A percentile compares a stretch with the other conserved stretches of the same genome.
phyloP scores from a whole-genome alignment of 2,888 invertebrate genomes.

The Pogonocherus hispidulus region DNA sequence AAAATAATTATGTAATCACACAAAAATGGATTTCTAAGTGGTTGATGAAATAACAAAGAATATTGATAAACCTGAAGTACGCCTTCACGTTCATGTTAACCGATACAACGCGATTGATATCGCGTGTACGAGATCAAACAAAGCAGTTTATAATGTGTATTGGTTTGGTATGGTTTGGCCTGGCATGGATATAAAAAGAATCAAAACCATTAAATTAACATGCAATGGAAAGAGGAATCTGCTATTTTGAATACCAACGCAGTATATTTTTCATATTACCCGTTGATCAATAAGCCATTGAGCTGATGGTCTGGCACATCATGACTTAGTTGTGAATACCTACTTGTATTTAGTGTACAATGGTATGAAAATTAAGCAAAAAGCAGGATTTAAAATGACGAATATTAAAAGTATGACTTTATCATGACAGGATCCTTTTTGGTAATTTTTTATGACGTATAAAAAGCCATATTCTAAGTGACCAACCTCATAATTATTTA shows the following conservation, averaged over 20 bases:
- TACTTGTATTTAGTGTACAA: too few species aligned
- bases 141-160: conserved; percentile 23
- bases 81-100: conserved; percentile 22
- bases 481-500: too few species aligned
- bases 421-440: too few species aligned
- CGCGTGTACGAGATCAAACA: conserved; percentile 23
- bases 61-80: conserved; percentile 4
- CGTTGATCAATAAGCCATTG: neutral
- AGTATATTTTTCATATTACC: neutral
- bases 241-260: neutral
- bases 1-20: conserved; percentile 2
- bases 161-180: conserved; percentile 13
- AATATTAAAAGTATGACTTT: too few species aligned
- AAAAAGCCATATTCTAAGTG: too few species aligned
- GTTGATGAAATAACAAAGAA: conserved; percentile 21
- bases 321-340: too few species aligned
- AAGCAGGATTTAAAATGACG: too few species aligned
- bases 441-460: too few species aligned
- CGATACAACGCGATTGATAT: too few species aligned
- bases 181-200: conserved; percentile 12
- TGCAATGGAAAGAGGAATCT: conserved; percentile 16
- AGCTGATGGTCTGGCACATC: too few species aligned
- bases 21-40: conserved; percentile 16
- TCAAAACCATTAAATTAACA: conserved; percentile 17
- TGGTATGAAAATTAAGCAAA: too few species aligned